Conservation (phyloP, 2,888 invertebrate genomes). For the Lasioglossum villosulum region DNA sequence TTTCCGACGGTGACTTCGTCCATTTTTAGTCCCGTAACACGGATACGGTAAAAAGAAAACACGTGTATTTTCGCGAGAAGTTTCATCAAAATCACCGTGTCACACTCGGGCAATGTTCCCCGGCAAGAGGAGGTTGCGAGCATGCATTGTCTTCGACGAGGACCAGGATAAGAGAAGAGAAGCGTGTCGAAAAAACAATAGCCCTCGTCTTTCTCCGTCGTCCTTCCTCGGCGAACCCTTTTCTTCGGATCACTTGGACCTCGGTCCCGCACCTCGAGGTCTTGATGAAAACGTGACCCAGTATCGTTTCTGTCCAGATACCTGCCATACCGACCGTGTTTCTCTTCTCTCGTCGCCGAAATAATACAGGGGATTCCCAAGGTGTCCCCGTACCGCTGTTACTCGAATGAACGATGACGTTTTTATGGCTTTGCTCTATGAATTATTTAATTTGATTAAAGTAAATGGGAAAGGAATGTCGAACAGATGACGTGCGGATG, state of each 20-base stretch:
- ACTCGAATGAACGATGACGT: slow-evolving; percentile 65
- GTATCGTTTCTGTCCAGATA: slow-evolving; percentile 62
- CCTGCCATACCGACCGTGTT: slow-evolving; percentile 51
- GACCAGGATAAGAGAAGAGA: slow-evolving; percentile 53
- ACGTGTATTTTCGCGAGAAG: background rate
- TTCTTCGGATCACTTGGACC: slow-evolving; percentile 36
- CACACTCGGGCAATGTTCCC: background rate
- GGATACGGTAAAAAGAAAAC: background rate
- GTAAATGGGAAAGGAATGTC: background rate
- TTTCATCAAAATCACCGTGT: slow-evolving; percentile 3
- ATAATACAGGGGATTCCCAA: slow-evolving; percentile 10
- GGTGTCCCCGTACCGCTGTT: slow-evolving; percentile 2
- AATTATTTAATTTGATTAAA: background rate
- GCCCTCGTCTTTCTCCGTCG: slow-evolving; percentile 24
- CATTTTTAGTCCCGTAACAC: background rate
- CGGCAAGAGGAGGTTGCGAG: slow-evolving; percentile 57
- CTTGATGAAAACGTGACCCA: slow-evolving; percentile 80
- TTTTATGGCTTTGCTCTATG: slow-evolving; percentile 59
- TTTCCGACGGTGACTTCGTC: background rate
- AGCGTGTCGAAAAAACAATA: slow-evolving; percentile 76
- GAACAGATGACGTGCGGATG: background rate
- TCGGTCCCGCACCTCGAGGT: slow-evolving; percentile 38
- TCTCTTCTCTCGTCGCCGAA: background rate
- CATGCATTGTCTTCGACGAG: slow-evolving; percentile 67
- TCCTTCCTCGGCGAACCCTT: slow-evolving; percentile 15